phyloP scores from a whole-genome alignment of 2,797 vertebrate species.

The Cossypha heuglini region DNA sequence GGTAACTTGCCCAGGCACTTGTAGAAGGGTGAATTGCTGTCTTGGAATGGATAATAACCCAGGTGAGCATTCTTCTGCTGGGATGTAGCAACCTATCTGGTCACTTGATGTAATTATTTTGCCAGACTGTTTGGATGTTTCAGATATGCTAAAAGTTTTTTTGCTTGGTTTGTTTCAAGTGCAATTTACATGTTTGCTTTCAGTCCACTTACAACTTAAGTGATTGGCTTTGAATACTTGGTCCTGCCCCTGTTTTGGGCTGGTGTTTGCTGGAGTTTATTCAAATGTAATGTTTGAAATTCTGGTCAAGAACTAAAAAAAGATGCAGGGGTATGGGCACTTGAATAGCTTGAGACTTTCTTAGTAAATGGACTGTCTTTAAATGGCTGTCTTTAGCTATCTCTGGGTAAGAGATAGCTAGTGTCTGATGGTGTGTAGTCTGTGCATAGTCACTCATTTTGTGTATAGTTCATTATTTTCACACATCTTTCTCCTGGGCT shows the following conservation, averaged over 20 bases:
- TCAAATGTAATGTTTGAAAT: neutral
- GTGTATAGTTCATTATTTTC: neutral
- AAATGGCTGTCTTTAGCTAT: neutral
- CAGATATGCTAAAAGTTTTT: neutral
- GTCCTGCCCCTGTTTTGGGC: neutral
- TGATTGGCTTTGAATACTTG: neutral
- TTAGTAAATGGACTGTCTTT: neutral
- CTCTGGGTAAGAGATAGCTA: neutral
- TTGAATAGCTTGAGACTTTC: neutral
- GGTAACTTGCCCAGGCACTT: neutral
- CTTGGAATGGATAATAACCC: neutral
- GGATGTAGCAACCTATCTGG: neutral
- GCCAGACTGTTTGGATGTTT: neutral
- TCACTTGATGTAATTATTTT: neutral
- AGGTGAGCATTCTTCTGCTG: neutral
- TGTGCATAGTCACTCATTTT: neutral
- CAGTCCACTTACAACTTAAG: neutral
- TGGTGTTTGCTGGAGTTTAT: neutral
- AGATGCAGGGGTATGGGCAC: neutral
- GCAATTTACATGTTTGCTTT: neutral
- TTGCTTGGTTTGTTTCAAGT: neutral
- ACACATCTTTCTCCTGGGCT: neutral
- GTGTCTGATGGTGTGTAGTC: neutral
- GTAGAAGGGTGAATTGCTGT: neutral
- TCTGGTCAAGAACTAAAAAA: neutral